A percentile compares a stretch with the other conserved stretches of the same genome.
Evolutionary conservation across 2,113 vertebrate genomes (phyloP).

Genomic region (Eptesicus fuscus): DNA sequence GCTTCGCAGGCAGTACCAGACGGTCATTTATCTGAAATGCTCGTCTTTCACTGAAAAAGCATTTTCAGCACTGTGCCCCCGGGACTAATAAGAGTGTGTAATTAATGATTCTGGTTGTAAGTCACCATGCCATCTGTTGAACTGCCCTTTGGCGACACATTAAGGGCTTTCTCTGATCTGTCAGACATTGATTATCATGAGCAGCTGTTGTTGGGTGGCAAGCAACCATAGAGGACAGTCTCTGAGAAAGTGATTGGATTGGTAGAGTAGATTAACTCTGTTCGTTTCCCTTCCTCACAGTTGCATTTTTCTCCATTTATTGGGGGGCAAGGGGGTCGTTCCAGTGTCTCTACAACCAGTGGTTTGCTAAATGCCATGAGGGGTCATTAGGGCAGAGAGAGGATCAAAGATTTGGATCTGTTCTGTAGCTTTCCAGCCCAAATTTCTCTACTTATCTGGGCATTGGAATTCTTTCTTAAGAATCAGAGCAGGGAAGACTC

Average conservation of each 20-base stretch:
- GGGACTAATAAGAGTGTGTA: slow-evolving; percentile 74
- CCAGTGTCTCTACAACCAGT: background rate
- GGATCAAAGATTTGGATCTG: background rate
- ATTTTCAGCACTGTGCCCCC: slow-evolving; percentile 47
- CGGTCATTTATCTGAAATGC: slow-evolving; percentile 59
- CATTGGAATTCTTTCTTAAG: background rate
- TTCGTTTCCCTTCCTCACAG: background rate
- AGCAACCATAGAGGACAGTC: slow-evolving; percentile 68
- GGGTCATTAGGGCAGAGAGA: background rate
- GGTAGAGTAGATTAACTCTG: slow-evolving; percentile 33
- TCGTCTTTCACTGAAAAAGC: slow-evolving; percentile 64
- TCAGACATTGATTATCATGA: slow-evolving; percentile 67
- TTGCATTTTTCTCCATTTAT: background rate
- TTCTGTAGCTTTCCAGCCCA: background rate
- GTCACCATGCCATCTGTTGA: slow-evolving; percentile 80
- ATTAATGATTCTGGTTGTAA: slow-evolving; percentile 80
- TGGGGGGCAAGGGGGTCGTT: background rate
- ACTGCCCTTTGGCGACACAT: slow-evolving; percentile 76
- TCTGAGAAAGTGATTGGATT: slow-evolving; percentile 72
- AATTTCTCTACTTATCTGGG: background rate
- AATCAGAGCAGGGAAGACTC: background rate
- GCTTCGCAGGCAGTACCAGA: slow-evolving; percentile 27
- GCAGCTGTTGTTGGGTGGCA: slow-evolving; percentile 76
- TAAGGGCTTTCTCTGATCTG: slow-evolving; percentile 71
- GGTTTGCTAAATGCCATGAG: background rate